Percentiles rank a stretch among this genome's conserved stretches.
Evolutionary conservation across 2,888 invertebrate genomes (phyloP).

Genomic region (Drosophila siamana): DNA sequence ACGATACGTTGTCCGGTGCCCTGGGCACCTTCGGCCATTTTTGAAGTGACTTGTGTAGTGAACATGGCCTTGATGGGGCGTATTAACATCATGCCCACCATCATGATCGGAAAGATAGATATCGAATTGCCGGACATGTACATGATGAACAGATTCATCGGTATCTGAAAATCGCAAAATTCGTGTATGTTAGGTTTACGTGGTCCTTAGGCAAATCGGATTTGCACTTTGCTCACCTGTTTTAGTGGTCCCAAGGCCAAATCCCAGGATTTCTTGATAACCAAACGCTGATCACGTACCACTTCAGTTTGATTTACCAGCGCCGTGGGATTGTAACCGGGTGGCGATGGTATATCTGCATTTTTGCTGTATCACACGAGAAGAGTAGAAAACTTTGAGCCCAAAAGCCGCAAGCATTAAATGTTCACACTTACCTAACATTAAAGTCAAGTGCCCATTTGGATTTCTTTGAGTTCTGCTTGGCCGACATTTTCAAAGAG

Average conservation of each 20-base stretch:
- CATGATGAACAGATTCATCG: conserved; percentile 99
- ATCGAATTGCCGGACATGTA: conserved; percentile 99
- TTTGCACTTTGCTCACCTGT: conserved; percentile 87
- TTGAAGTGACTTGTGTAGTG: conserved; percentile 94
- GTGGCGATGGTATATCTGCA: conserved; percentile 90
- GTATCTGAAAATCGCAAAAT: conserved; percentile 86
- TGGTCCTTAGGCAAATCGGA: not conserved
- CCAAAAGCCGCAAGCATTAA: not conserved
- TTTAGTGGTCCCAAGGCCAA: conserved; percentile 97
- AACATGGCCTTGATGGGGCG: conserved; percentile 98
- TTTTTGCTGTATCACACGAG: conserved; percentile 77
- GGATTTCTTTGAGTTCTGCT: conserved; percentile 86
- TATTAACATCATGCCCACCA: conserved; percentile 99
- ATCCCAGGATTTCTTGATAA: conserved; percentile 98
- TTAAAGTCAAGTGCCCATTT: conserved; percentile 89
- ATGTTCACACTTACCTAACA: conserved; percentile 85
- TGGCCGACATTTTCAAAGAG: conserved; percentile 80
- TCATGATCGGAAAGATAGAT: conserved; percentile 99
- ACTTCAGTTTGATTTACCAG: conserved; percentile 91
- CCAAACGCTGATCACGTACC: conserved; percentile 92
- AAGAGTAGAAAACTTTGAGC: conserved; percentile 8
- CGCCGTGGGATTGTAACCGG: conserved; percentile 92
- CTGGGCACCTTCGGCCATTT: conserved; percentile 97
- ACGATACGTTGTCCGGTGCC: conserved; percentile 96
- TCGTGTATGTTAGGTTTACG: conserved; percentile 1